These are phyloP conservation scores for Eremobia ochroleuca DNA, from an alignment of 2,888 invertebrate genomes.

Conservation along the genomic window DNA sequence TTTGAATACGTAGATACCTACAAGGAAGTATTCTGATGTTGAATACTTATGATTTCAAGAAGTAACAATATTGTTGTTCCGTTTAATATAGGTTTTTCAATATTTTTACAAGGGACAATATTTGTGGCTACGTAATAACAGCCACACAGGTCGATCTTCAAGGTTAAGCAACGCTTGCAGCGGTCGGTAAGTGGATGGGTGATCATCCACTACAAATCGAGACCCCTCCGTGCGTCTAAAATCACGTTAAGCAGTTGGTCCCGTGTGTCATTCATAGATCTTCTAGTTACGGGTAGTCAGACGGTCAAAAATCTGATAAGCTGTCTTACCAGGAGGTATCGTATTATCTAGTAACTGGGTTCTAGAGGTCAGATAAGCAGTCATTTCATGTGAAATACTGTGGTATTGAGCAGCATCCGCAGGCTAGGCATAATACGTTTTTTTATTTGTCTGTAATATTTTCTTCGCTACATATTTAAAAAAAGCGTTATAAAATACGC, in stretches of 20 bases:
- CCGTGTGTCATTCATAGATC: neutral
- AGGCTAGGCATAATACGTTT: too few species aligned
- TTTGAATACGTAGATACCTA: too few species aligned
- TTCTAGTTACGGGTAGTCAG: neutral
- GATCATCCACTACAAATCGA: neutral
- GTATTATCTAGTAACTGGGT: neutral
- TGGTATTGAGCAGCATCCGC: neutral
- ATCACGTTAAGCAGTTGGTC: neutral
- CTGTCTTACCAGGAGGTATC: neutral
- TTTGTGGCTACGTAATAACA: neutral
- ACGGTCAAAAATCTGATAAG: neutral
- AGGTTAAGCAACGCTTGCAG: neutral
- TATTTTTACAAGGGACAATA: conserved; percentile 11
- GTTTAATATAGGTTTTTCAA: neutral
- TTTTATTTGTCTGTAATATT: neutral
- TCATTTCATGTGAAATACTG: neutral
- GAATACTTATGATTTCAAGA: conserved; percentile 23
- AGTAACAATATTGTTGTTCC: conserved; percentile 10
- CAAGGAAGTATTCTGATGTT: conserved; percentile 25
- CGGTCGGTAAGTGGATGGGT: neutral
- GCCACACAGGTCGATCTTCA: neutral
- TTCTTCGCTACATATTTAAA: neutral
- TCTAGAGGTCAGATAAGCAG: neutral
- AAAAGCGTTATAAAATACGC: neutral
- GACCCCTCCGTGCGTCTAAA: neutral